A percentile compares a stretch with the other conserved stretches of the same genome.
Evolutionary conservation across 1,140 invertebrate genomes (phyloP).

Genomic region (Cheumatopsyche charites): DNA sequence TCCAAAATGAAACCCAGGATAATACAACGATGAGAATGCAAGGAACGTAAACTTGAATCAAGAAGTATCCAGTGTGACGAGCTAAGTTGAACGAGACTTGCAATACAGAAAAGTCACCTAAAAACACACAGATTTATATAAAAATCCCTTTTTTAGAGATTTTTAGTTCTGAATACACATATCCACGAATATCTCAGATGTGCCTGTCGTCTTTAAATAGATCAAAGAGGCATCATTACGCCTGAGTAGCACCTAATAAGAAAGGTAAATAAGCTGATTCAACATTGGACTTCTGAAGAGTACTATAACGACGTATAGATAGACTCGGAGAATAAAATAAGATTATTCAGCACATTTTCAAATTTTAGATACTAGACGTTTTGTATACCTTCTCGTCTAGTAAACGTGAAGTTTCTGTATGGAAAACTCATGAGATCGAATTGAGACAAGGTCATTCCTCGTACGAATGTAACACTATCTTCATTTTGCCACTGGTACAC

Average conservation of each 20-base stretch:
- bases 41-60: conserved; percentile 94
- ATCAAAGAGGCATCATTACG: too few relatives aligned
- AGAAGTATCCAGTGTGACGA: conserved; percentile 89
- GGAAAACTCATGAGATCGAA: conserved; percentile 89
- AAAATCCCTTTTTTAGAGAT: not conserved
- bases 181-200: too few relatives aligned
- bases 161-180: not conserved
- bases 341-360: not conserved
- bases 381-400: conserved; percentile 71
- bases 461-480: conserved; percentile 82
- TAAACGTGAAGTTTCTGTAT: conserved; percentile 78
- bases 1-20: conserved; percentile 97
- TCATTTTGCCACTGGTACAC: conserved; percentile 89
- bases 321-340: too few relatives aligned
- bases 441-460: conserved; percentile 89
- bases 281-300: not conserved
- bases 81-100: conserved; percentile 93
- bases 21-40: conserved; percentile 93
- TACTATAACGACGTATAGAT: too few relatives aligned
- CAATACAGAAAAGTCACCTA: conserved; percentile 85
- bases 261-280: conserved; percentile 2
- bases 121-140: conserved; percentile 42
- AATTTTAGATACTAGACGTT: not conserved
- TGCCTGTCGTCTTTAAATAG: too few relatives aligned
- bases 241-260: not conserved